phyloP scores from a whole-genome alignment of 2,888 invertebrate species.

The Dendrolimus pini region DNA sequence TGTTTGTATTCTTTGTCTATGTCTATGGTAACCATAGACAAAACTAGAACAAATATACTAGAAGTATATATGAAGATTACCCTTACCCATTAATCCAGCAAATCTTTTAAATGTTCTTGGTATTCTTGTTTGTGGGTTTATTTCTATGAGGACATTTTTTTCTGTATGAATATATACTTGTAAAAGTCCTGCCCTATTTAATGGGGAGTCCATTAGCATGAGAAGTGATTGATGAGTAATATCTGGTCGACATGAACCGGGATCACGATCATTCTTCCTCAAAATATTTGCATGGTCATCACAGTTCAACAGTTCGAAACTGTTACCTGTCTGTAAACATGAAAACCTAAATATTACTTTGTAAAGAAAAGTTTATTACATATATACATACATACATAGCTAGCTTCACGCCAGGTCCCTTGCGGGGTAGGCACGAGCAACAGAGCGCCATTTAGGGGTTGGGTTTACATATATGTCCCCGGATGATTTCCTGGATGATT shows the following conservation, averaged over 20 bases:
- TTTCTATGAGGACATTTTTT: constrained; percentile 94
- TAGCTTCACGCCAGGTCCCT: too few species aligned
- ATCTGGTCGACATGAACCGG: constrained; percentile 94
- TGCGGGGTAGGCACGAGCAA: too few species aligned
- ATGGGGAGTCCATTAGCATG: constrained; percentile 98
- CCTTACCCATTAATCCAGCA: constrained; percentile 94
- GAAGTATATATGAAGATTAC: too few species aligned
- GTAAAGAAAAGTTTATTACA: background rate
- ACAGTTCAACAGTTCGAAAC: constrained; percentile 94
- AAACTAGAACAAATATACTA: too few species aligned
- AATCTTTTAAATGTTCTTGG: constrained; percentile 98
- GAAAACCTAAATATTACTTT: background rate
- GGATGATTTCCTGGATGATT: too few species aligned
- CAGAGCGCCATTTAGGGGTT: too few species aligned
- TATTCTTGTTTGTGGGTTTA: constrained; percentile 97
- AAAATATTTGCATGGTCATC: constrained; percentile 93
- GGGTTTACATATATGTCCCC: too few species aligned
- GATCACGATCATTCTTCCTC: constrained; percentile 90
- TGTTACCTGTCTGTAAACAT: constrained; percentile 85
- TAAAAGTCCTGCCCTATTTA: constrained; percentile 96
- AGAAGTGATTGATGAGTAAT: constrained; percentile 98
- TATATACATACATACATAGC: too few species aligned
- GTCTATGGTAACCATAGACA: too few species aligned
- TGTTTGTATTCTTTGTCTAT: too few species aligned
- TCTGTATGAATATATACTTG: constrained; percentile 96